phyloP scores from a whole-genome alignment of 2,888 invertebrate genomes.

The Ferrisia virgata region DNA sequence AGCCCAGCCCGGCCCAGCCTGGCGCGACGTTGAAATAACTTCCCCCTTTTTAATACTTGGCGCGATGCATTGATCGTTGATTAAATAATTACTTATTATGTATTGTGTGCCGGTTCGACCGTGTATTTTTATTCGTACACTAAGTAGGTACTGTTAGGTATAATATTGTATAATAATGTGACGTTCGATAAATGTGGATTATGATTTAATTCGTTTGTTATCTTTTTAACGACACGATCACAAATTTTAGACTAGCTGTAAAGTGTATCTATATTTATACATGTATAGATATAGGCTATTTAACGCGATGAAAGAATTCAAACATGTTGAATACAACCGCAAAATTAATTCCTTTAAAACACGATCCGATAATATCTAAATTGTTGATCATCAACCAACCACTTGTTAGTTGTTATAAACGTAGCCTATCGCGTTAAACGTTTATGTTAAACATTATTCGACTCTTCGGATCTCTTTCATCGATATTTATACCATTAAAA shows the following conservation, averaged over 20 bases:
- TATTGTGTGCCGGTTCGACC: not conserved
- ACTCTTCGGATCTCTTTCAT: not conserved
- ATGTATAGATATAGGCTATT: too few relatives aligned
- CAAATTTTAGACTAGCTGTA: not conserved
- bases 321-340: not conserved
- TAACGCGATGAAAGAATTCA: not conserved
- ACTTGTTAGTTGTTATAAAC: not conserved
- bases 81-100: constrained; percentile 20
- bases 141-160: too few relatives aligned
- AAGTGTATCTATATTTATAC: too few relatives aligned
- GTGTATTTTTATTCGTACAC: not conserved
- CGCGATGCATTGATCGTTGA: not conserved
- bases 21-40: constrained; percentile 4
- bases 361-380: not conserved
- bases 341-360: not conserved
- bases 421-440: not conserved
- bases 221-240: not conserved
- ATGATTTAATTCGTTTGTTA: constrained; percentile 30
- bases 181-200: not conserved
- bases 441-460: not conserved
- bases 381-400: not conserved
- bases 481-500: not conserved
- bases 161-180: too few relatives aligned
- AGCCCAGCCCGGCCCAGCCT: too few relatives aligned
- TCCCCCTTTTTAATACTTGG: constrained; percentile 21